phyloP scores from a whole-genome alignment of 1,140 invertebrate species.

The Kradibia gibbosae region DNA sequence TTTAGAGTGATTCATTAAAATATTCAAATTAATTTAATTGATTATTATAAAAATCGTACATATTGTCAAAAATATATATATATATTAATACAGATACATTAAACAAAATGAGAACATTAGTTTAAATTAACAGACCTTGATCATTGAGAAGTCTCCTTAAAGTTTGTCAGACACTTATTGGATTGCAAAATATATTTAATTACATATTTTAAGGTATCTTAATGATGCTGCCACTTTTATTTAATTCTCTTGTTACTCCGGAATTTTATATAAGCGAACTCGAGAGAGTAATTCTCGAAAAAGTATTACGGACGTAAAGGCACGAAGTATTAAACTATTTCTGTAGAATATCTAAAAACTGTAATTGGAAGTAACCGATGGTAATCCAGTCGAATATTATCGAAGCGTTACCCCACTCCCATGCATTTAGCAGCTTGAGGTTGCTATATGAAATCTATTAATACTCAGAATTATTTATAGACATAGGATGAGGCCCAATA shows the following conservation, averaged over 20 bases:
- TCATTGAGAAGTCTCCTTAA: too few relatives aligned
- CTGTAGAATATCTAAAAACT: background rate
- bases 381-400: slow-evolving; percentile 2
- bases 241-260: background rate
- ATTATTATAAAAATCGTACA: too few relatives aligned
- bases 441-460: slow-evolving; percentile 44
- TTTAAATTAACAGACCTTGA: too few relatives aligned
- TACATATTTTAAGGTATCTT: too few relatives aligned
- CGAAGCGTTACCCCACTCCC: background rate
- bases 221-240: too few relatives aligned
- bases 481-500: background rate
- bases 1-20: too few relatives aligned
- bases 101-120: too few relatives aligned
- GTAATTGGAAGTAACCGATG: background rate
- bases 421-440: slow-evolving; percentile 7
- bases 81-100: too few relatives aligned
- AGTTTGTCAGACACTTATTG: too few relatives aligned
- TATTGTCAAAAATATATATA: too few relatives aligned
- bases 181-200: background rate
- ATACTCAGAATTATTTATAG: slow-evolving; percentile 26
- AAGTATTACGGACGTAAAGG: background rate
- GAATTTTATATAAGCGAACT: slow-evolving; percentile 29
- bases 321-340: slow-evolving; percentile 23
- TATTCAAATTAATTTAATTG: too few relatives aligned
- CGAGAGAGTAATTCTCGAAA: background rate